Evolutionary conservation across 2,888 invertebrate species (phyloP), one percentile per base, ranked within the genome.

Genomic region (Tuberolachnus salignus): DNA sequence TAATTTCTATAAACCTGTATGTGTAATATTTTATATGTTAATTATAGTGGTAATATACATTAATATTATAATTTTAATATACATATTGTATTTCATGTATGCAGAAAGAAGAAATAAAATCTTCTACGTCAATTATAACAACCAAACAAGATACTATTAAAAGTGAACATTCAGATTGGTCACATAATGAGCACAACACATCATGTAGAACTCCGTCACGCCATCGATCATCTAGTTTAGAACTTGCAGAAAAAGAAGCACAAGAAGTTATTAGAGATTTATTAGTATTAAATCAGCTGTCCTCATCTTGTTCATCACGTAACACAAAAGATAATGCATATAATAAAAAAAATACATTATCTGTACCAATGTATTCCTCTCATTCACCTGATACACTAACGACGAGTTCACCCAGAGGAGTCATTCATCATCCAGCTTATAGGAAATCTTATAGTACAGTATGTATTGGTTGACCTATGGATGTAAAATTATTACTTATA

Each of bases 231-330:
- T 69, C 80, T 13, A 81, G 80, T 44, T 51, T n/a, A 21, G 81
- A 81, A 49, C 44, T 74, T 16, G 80, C 63, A 51, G 74, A 80
- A 16, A 80, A 70, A 70, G 75, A 81, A 59, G 80, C 80, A 1
- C 81, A 81, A 67, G 80, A 82, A 51, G 73, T 82, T 1, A 81
- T 82, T 26, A 80, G 80, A 66, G 81, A 82, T 13, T 75, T 82
- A 42, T 26, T 80, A 51, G 80, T 73, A 6, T 78, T 82, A 34
- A 81, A 81, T 67, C 81, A 81, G 26, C 0, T 69, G 19, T 51
- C 34, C 9, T 67, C 67, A 42, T 73, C 75, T 19, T 21, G 51
- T 67, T 75, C 57, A 0, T 78, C 67, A 11, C 67, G 59, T 6
- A 59, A 55, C 13, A 21, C 59, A 49, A 67, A 8, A 21, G 75